Percentiles rank a stretch among this genome's conserved stretches.
Evolutionary conservation across 92 coral and sea anemone genomes (phyloP).

Genomic region (Porites rus): DNA sequence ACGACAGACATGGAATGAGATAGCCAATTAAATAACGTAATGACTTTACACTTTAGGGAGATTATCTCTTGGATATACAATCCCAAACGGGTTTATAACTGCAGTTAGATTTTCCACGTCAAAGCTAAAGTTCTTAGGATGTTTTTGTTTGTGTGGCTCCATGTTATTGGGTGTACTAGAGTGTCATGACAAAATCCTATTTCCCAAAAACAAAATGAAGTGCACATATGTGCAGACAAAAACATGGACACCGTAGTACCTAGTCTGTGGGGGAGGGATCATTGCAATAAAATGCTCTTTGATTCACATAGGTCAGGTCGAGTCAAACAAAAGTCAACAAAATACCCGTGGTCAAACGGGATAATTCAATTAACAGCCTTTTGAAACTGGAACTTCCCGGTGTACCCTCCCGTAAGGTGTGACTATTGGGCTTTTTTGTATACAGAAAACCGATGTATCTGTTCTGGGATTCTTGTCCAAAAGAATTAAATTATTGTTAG

Average conservation of each 20-base stretch:
- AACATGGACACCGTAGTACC: conserved; percentile 5
- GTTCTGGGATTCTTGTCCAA: too few relatives aligned
- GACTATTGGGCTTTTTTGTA: too few relatives aligned
- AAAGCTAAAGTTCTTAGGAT: neutral
- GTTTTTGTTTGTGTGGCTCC: neutral
- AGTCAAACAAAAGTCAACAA: neutral
- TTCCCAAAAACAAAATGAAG: neutral
- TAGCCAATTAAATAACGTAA: conserved; percentile 29
- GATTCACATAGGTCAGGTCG: conserved; percentile 9
- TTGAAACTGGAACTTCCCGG: neutral
- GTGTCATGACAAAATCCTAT: conserved; percentile 9
- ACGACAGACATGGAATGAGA: conserved; percentile 38
- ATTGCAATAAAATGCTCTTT: conserved; percentile 1
- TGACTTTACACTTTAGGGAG: neutral
- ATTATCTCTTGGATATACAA: neutral
- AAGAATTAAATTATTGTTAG: too few relatives aligned
- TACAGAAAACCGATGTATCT: too few relatives aligned
- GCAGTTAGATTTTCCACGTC: neutral
- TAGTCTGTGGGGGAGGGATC: conserved; percentile 29
- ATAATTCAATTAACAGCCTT: conserved; percentile 34
- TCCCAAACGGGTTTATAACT: neutral
- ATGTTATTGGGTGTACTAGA: neutral
- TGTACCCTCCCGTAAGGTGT: too few relatives aligned
- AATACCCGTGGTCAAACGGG: neutral
- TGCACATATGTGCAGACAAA: conserved; percentile 24